Evolutionary conservation across 2,888 invertebrate genomes (phyloP), one percentile per base, ranked within the genome.

Genomic region (Nyleta sp.): DNA sequence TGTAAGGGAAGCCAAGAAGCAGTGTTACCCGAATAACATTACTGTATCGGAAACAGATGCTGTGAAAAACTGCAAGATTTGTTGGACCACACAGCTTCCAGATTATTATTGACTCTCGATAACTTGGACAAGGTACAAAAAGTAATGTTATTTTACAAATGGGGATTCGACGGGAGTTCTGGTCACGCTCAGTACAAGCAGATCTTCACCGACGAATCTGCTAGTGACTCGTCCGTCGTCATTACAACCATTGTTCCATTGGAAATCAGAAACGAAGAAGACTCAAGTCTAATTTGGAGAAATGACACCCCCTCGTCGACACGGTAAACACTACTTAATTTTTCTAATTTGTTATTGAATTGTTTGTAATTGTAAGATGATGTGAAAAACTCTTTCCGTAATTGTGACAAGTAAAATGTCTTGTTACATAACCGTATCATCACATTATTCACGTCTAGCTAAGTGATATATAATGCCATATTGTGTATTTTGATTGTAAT

Each of bases 91-190:
- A 57, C 57, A 7, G 40, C 24, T 13, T 20, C 7, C 5, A 40
- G 57, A 57, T 20, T 57, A 5, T 24, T 40, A 4, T 42, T 57
- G 17, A n/a, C 13, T 4, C 22, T 40, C 15, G 11, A 22, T 40
- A 57, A 13, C 20, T 11, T 24, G 7, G 42, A 24, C 15, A 31
- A 33, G 3, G 17, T 5, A 11, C 7, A 40, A 11, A 17, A 57
- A 22, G 8, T 40, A 8, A 40, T 13, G 8, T 10, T 52, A 31
- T 42, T 24, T 28, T 57, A 57, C 20, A 57, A 57, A 57, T 60
- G 44, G 33, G 59, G 46, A 11, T 60, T 60, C 28, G 59, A 60
- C 20, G 59, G 59, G 7, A 42, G 59, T 48, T 62, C 60, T 31
- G 33, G 35, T 15, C 60, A 48, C 7, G 1, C 46, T 0, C 28